A percentile compares a stretch with the other conserved stretches of the same genome.
Evolutionary conservation across 92 coral and sea anemone species (phyloP).

Genomic region (Umimayanthus chanpuru): DNA sequence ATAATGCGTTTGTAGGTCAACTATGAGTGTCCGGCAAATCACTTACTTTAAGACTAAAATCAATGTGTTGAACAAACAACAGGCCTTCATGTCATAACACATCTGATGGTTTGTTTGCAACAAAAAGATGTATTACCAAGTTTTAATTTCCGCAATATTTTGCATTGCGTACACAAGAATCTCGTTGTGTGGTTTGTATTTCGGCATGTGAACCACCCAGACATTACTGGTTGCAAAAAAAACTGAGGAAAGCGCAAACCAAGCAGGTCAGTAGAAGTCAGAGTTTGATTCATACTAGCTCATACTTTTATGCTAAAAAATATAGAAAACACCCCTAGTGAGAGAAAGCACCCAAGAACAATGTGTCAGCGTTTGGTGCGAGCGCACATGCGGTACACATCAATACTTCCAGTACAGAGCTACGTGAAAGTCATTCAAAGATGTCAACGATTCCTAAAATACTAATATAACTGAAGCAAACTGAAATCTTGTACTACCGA

Average conservation of each 20-base stretch:
- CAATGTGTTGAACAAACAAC: background rate
- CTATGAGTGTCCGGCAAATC: background rate
- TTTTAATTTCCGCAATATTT: background rate
- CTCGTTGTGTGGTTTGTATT: background rate
- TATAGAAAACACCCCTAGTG: too few relatives aligned
- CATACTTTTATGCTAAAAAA: too few relatives aligned
- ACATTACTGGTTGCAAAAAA: too few relatives aligned
- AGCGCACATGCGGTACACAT: too few relatives aligned
- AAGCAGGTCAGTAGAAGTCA: background rate
- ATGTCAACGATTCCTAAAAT: too few relatives aligned
- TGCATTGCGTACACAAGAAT: background rate
- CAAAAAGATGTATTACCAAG: background rate
- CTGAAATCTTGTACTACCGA: too few relatives aligned
- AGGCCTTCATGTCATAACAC: background rate
- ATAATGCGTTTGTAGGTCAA: background rate
- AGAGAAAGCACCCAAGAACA: too few relatives aligned
- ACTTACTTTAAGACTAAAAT: background rate
- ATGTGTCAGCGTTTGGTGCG: too few relatives aligned
- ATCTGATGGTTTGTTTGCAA: background rate
- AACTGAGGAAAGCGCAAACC: background rate
- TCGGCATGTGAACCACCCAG: background rate
- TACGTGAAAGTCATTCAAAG: too few relatives aligned
- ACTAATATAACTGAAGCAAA: too few relatives aligned
- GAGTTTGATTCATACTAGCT: too few relatives aligned
- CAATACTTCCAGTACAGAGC: too few relatives aligned